phyloP scores from a whole-genome alignment of 2,888 invertebrate genomes.

The Argyresthia goedartella region DNA sequence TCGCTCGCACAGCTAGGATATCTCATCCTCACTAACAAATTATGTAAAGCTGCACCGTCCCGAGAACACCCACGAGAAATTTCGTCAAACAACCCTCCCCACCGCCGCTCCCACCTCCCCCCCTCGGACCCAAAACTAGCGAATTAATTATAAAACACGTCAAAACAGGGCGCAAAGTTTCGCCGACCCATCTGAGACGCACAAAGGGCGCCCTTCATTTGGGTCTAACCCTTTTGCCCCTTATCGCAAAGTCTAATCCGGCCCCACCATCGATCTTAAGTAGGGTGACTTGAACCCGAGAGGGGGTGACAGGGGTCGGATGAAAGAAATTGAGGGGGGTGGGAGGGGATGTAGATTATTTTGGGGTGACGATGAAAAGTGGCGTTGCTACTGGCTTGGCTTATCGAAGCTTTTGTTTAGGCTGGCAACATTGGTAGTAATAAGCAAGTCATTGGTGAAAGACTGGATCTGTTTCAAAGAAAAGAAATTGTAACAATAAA shows the following conservation, averaged over 20 bases:
- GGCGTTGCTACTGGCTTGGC: constrained; percentile 19
- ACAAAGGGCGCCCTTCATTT: constrained; percentile 58
- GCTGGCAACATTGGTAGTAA: too few relatives aligned
- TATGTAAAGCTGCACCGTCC: neutral
- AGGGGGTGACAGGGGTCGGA: constrained; percentile 30
- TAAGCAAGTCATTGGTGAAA: too few relatives aligned
- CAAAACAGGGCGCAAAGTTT: constrained; percentile 63
- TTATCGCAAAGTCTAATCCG: constrained; percentile 63
- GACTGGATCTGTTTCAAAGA: too few relatives aligned
- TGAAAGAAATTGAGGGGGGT: constrained; percentile 57
- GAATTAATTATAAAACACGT: constrained; percentile 69
- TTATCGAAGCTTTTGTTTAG: neutral
- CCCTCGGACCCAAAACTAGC: constrained; percentile 46
- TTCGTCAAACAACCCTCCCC: too few relatives aligned
- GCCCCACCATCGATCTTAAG: constrained; percentile 69
- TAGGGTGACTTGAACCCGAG: constrained; percentile 61
- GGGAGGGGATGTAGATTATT: constrained; percentile 30
- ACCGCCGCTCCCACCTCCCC: neutral
- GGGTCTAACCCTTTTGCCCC: constrained; percentile 37
- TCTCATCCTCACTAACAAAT: neutral
- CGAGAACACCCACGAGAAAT: neutral
- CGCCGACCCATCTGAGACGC: constrained; percentile 56
- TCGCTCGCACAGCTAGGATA: neutral
- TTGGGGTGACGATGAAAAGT: constrained; percentile 31
- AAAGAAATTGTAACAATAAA: too few relatives aligned